A percentile compares a stretch with the other conserved stretches of the same genome.
Evolutionary conservation across 2,888 invertebrate genomes (phyloP).

Genomic region (Leptopilina drosophilae): DNA sequence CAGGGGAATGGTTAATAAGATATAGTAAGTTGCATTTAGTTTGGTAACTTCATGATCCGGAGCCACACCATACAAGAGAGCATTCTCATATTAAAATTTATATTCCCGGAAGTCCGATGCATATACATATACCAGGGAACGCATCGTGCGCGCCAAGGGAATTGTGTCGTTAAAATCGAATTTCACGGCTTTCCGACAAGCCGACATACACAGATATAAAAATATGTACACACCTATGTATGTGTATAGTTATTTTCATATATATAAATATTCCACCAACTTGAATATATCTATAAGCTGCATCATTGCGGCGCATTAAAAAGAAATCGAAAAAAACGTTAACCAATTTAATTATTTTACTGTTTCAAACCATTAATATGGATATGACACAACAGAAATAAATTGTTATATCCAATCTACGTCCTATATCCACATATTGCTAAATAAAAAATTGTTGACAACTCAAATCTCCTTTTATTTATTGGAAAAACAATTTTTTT

Average conservation of each 20-base stretch:
- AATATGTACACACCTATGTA: background rate
- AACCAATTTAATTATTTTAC: constrained; percentile 9
- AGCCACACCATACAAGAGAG: background rate
- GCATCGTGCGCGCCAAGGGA: constrained; percentile 17
- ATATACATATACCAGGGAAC: constrained; percentile 7
- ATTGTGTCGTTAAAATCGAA: constrained; percentile 36
- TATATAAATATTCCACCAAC: constrained; percentile 8
- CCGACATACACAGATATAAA: background rate
- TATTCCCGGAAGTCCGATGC: constrained; percentile 25
- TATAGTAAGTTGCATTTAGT: constrained; percentile 29
- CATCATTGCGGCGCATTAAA: constrained; percentile 1
- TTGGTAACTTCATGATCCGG: constrained; percentile 17
- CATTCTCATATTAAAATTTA: constrained; percentile 16
- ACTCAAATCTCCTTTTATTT: constrained; percentile 1
- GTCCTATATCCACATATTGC: constrained; percentile 7
- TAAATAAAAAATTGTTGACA: constrained; percentile 17
- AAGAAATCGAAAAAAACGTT: constrained; percentile 2
- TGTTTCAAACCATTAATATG: constrained; percentile 1
- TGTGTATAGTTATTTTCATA: background rate
- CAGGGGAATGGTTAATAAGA: constrained; percentile 9
- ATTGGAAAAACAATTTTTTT: background rate
- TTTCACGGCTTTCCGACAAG: constrained; percentile 19
- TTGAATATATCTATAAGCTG: background rate
- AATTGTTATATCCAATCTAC: constrained; percentile 1
- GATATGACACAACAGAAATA: background rate